Conservation (phyloP, 2,888 invertebrate species). For the Lymantria dispar region DNA sequence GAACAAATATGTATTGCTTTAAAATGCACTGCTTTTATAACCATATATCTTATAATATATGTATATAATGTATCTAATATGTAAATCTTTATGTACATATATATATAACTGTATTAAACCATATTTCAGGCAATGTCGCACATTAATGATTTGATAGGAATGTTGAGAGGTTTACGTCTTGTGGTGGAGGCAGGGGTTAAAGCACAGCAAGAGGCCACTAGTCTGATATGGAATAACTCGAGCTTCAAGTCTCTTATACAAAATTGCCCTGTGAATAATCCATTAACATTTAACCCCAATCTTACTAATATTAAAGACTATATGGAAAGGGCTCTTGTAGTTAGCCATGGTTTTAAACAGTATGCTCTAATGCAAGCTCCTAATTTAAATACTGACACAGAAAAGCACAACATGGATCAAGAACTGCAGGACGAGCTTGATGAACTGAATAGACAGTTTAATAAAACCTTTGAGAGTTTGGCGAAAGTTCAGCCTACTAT, state of each 20-base stretch:
- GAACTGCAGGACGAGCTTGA: conserved; percentile 63
- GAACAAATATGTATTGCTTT: no score
- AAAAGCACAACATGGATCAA: conserved; percentile 52
- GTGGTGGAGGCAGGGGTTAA: conserved; percentile 86
- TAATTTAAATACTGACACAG: conserved; percentile 45
- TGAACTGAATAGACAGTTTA: conserved; percentile 69
- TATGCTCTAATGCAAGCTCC: conserved; percentile 73
- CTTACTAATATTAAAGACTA: conserved; percentile 63
- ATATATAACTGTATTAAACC: conserved; percentile 49
- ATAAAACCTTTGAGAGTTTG: conserved; percentile 66
- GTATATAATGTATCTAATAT: not conserved
- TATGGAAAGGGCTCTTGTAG: conserved; percentile 85
- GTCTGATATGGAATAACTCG: conserved; percentile 86
- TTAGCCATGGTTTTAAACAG: conserved; percentile 86
- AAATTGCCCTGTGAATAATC: conserved; percentile 54
- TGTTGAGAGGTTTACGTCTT: conserved; percentile 86
- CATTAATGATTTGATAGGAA: conserved; percentile 84
- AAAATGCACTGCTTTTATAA: no score
- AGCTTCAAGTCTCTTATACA: conserved; percentile 80
- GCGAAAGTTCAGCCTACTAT: conserved; percentile 41
- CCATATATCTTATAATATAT: no score
- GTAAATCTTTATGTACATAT: conserved; percentile 7
- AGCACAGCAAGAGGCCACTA: conserved; percentile 84
- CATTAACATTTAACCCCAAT: conserved; percentile 47
- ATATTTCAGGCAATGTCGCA: conserved; percentile 80